A percentile compares a stretch with the other conserved stretches of the same genome.
Evolutionary conservation across 2,113 vertebrate species (phyloP).

Genomic region (Anoura caudifer): DNA sequence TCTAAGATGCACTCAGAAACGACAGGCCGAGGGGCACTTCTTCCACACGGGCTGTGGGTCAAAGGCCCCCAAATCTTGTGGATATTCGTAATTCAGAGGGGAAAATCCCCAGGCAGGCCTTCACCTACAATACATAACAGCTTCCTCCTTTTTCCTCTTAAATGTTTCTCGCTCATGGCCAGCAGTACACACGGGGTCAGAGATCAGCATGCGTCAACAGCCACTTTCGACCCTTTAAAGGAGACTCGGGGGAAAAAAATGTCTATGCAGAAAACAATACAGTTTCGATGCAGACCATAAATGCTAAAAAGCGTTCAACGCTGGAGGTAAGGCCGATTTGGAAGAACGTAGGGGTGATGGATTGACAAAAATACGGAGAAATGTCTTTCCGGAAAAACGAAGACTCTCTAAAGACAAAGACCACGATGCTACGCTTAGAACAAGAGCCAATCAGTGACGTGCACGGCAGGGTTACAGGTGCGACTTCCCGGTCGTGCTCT

Average conservation of each 20-base stretch:
- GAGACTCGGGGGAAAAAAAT: not conserved
- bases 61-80: not conserved
- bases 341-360: not conserved
- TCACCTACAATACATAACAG: not conserved
- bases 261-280: not conserved
- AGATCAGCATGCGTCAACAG: not conserved
- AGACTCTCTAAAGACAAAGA: not conserved
- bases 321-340: not conserved
- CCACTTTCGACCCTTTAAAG: not conserved
- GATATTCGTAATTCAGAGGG: not conserved
- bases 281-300: not conserved
- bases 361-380: not conserved
- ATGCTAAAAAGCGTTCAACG: not conserved
- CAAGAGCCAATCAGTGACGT: not conserved
- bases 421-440: not conserved
- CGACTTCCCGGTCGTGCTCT: not conserved
- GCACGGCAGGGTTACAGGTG: not conserved
- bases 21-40: not conserved
- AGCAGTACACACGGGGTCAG: not conserved
- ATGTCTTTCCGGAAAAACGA: constrained; percentile 1
- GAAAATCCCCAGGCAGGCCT: not conserved
- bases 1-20: not conserved
- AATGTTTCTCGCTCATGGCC: not conserved
- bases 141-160: not conserved
- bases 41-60: not conserved